These are phyloP conservation scores for Oryzias woworae DNA, from an alignment of 2,113 vertebrate species.

Conservation along the genomic window DNA sequence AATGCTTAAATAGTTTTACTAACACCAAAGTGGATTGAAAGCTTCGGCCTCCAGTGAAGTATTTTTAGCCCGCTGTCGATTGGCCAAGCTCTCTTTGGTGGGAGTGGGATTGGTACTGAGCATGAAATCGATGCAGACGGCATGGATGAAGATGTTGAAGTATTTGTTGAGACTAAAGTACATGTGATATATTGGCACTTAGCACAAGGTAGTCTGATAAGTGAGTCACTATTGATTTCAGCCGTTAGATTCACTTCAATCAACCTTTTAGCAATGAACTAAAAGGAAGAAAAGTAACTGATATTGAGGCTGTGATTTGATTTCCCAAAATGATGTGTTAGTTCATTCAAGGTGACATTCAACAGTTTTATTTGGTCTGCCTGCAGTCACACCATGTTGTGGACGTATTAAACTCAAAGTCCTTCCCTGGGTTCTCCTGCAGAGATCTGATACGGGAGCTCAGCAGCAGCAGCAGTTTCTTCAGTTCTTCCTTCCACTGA, in stretches of 20 bases:
- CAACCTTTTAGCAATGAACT: constrained; percentile 5
- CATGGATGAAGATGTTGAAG: constrained; percentile 17
- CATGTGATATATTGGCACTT: constrained; percentile 16
- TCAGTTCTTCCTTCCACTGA: neutral
- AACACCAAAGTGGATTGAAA: constrained; percentile 20
- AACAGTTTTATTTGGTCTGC: constrained; percentile 10
- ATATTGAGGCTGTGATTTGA: constrained; percentile 6
- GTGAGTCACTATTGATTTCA: constrained; percentile 38
- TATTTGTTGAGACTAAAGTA: constrained; percentile 34
- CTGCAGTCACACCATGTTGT: neutral
- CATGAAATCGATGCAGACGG: constrained; percentile 27
- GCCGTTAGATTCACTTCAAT: constrained; percentile 34
- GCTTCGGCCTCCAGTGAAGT: constrained; percentile 25
- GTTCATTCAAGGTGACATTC: constrained; percentile 9
- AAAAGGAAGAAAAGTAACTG: neutral
- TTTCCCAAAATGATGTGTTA: neutral
- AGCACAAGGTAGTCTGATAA: constrained; percentile 15
- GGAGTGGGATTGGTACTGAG: constrained; percentile 22
- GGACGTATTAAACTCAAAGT: constrained; percentile 1
- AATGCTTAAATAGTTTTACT: constrained; percentile 1
- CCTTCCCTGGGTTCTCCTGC: constrained; percentile 14
- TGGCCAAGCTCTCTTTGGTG: constrained; percentile 6
- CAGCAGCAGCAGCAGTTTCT: neutral
- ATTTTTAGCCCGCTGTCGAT: constrained; percentile 40
- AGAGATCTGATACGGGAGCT: neutral